These are phyloP conservation scores for Spinus pinus DNA, from an alignment of 2,797 vertebrate genomes.

Conservation along the genomic window DNA sequence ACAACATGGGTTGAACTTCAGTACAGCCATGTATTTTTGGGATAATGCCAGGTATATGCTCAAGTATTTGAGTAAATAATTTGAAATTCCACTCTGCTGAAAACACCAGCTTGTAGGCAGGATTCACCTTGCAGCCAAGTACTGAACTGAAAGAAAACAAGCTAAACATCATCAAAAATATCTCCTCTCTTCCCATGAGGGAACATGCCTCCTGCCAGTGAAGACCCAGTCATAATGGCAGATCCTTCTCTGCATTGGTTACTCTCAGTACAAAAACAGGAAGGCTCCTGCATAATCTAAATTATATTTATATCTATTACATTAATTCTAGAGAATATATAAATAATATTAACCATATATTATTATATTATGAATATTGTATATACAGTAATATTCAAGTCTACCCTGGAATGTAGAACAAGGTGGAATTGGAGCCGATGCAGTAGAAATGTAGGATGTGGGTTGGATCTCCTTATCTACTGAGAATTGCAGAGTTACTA, in stretches of 20 bases:
- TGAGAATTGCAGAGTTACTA: not conserved
- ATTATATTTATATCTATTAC: not conserved
- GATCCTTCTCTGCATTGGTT: not conserved
- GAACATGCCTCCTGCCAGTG: not conserved
- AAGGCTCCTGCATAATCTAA: not conserved
- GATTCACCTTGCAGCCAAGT: not conserved
- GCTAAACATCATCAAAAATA: not conserved
- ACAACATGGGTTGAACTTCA: not conserved
- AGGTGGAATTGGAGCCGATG: not conserved
- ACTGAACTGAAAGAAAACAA: not conserved
- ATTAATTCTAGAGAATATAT: not conserved
- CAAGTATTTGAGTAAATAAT: not conserved
- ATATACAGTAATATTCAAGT: not conserved
- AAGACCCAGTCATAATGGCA: not conserved
- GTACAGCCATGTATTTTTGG: not conserved
- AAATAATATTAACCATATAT: not conserved
- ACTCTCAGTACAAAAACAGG: not conserved
- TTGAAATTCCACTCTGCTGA: not conserved
- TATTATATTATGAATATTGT: not conserved
- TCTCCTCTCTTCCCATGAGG: accelerated
- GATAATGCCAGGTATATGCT: not conserved
- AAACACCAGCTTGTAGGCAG: not conserved
- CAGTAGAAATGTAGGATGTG: not conserved
- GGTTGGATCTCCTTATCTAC: not conserved
- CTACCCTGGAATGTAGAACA: not conserved